Evolutionary conservation across 2,797 vertebrate genomes (phyloP).

Genomic region (Crypturellus tataupa): DNA sequence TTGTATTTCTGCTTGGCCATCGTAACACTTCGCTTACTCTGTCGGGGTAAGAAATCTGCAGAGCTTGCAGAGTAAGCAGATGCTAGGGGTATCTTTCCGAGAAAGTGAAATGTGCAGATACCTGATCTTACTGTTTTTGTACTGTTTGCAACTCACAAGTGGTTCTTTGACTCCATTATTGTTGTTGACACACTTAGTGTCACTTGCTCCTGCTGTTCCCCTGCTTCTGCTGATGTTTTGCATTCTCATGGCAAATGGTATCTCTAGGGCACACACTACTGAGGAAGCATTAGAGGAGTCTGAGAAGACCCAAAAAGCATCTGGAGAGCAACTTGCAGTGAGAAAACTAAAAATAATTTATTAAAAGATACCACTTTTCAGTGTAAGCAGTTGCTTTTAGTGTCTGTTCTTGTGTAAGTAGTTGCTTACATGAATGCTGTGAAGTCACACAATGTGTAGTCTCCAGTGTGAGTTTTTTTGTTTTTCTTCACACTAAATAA

Average conservation of each 20-base stretch:
- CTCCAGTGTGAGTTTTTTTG: neutral
- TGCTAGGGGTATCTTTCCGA: neutral
- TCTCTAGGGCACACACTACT: neutral
- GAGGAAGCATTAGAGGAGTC: neutral
- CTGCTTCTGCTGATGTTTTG: neutral
- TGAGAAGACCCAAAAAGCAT: neutral
- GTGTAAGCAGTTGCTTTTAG: neutral
- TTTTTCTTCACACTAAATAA: neutral
- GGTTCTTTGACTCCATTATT: neutral
- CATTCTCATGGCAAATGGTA: neutral
- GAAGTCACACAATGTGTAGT: neutral
- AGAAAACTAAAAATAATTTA: neutral
- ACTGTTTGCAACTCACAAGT: neutral
- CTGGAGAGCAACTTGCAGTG: neutral
- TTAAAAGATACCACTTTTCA: neutral
- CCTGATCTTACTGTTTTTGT: neutral
- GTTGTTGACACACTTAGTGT: neutral
- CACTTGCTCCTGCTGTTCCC: neutral
- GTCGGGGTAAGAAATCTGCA: neutral
- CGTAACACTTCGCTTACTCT: neutral
- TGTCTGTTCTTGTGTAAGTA: neutral
- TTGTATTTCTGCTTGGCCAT: neutral
- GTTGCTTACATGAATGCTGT: neutral
- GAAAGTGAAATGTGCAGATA: neutral
- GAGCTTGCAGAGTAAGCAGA: neutral